A percentile compares a stretch with the other conserved stretches of the same genome.
Conservation (phyloP, 53 echinoderm and acorn worm species). For the Patiria pectinifera region DNA sequence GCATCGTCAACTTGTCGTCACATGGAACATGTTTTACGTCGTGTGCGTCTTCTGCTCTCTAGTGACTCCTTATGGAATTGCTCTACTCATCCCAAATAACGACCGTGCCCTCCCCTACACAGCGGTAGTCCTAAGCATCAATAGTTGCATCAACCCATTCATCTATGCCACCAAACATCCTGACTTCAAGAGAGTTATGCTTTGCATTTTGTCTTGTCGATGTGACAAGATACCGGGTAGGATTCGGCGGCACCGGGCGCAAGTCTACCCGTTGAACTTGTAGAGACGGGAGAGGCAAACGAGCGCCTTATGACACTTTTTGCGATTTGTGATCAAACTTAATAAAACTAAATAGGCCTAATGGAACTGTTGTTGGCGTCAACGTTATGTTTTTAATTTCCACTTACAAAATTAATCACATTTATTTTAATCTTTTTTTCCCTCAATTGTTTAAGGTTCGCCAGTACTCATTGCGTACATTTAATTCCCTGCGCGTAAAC, state of each 20-base stretch:
- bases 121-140: constrained; percentile 54
- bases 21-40: constrained; percentile 60
- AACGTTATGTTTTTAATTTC: too few relatives aligned
- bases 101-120: constrained; percentile 57
- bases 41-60: constrained; percentile 56
- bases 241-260: not conserved
- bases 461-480: too few relatives aligned
- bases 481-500: too few relatives aligned
- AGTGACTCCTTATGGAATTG: constrained; percentile 43
- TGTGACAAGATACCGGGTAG: constrained; percentile 6
- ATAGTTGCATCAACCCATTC: constrained; percentile 63
- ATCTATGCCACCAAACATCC: not conserved
- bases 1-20: constrained; percentile 53
- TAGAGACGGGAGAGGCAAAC: not conserved
- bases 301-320: not conserved
- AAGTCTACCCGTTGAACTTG: not conserved
- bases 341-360: not conserved
- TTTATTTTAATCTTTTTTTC: too few relatives aligned
- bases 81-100: constrained; percentile 49
- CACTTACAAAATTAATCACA: too few relatives aligned
- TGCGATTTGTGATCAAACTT: not conserved
- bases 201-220: constrained; percentile 6
- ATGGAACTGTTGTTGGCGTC: too few relatives aligned
- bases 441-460: too few relatives aligned
- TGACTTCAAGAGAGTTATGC: constrained; percentile 7